Evolutionary conservation across 2,888 invertebrate species (phyloP).

Genomic region (Aproaerema taeniolella): DNA sequence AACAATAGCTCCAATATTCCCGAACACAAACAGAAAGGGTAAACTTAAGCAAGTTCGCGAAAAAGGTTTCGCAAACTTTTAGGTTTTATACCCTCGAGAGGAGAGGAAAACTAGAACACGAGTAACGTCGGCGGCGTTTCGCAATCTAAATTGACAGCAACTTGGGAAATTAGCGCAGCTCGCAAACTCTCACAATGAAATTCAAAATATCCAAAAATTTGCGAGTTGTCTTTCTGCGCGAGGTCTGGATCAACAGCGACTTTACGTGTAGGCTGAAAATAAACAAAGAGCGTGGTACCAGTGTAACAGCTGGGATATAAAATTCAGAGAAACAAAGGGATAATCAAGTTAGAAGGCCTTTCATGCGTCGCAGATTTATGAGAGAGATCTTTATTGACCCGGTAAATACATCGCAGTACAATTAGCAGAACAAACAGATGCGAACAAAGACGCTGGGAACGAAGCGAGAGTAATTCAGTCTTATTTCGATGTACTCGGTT

Average conservation of each 20-base stretch:
- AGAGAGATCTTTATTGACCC: conserved; percentile 37
- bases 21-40: not conserved
- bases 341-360: conserved; percentile 30
- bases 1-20: not conserved
- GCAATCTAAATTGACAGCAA: conserved; percentile 6
- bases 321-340: conserved; percentile 28
- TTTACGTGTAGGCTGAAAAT: not conserved
- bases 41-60: not conserved
- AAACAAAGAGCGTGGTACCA: not conserved
- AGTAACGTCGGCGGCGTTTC: conserved; percentile 1
- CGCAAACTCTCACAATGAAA: not conserved
- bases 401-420: conserved; percentile 40
- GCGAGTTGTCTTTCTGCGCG: no score
- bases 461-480: conserved; percentile 24
- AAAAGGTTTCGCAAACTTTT: conserved; percentile 1
- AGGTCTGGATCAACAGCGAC: no score
- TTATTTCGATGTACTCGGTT: conserved; percentile 36
- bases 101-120: conserved; percentile 4
- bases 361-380: conserved; percentile 43
- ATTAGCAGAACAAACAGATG: conserved; percentile 43
- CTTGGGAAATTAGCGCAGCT: conserved; percentile 7
- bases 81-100: conserved; percentile 3
- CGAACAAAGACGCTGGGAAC: conserved; percentile 34
- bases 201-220: conserved; percentile 2
- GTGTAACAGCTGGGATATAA: conserved; percentile 5